Evolutionary conservation across 1,140 invertebrate genomes (phyloP).

Genomic region (Parasteatoda tepidariorum): DNA sequence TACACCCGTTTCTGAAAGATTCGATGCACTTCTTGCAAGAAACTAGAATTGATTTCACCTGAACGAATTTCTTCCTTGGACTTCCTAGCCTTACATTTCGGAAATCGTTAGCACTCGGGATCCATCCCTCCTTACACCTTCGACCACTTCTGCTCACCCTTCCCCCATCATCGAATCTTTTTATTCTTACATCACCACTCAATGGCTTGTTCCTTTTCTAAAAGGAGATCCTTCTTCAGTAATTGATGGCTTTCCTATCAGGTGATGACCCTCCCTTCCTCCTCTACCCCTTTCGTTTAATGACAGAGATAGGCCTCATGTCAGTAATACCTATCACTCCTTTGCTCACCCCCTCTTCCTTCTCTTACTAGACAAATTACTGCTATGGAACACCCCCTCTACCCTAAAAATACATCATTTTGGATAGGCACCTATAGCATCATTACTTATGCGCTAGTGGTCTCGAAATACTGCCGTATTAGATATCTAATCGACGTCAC

Average conservation of each 20-base stretch:
- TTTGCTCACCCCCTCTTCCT: background rate
- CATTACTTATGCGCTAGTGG: slow-evolving; percentile 43
- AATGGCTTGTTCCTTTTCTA: slow-evolving; percentile 39
- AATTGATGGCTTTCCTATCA: slow-evolving; percentile 59
- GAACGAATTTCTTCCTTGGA: slow-evolving; percentile 24
- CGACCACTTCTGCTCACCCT: background rate
- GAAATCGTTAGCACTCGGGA: slow-evolving; percentile 58
- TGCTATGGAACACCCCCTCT: background rate
- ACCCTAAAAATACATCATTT: slow-evolving; percentile 14
- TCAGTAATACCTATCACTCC: slow-evolving; percentile 17
- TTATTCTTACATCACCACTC: slow-evolving; percentile 37
- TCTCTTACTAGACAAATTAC: slow-evolving; percentile 29
- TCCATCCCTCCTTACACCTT: background rate
- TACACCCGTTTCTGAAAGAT: no score
- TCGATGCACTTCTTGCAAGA: slow-evolving; percentile 1
- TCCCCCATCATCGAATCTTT: background rate
- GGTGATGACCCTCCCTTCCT: slow-evolving; percentile 24
- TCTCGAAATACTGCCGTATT: slow-evolving; percentile 10
- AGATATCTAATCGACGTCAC: slow-evolving; percentile 21
- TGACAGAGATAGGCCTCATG: slow-evolving; percentile 47
- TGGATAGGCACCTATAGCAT: slow-evolving; percentile 13
- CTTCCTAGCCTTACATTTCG: slow-evolving; percentile 37
- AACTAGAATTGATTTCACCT: slow-evolving; percentile 50
- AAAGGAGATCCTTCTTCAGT: slow-evolving; percentile 31
- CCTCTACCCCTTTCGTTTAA: slow-evolving; percentile 22